Conservation (phyloP, 2,797 vertebrate genomes). For the Propithecus deckenii region DNA sequence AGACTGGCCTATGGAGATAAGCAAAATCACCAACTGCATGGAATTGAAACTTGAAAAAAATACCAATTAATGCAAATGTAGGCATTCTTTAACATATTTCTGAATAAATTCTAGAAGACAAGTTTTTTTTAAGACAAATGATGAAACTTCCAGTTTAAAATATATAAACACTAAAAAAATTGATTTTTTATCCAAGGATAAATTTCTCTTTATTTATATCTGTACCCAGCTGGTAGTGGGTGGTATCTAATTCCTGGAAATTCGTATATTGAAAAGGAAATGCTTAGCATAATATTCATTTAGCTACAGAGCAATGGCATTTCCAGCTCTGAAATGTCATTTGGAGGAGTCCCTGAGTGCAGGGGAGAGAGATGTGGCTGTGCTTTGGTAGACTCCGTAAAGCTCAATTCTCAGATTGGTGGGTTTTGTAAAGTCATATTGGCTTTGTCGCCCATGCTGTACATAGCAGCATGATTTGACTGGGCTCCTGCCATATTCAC, state of each 20-base stretch:
- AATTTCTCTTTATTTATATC: constrained; percentile 68
- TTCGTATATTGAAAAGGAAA: constrained; percentile 58
- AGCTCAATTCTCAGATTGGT: neutral
- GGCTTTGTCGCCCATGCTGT: neutral
- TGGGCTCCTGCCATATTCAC: neutral
- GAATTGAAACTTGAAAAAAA: constrained; percentile 42
- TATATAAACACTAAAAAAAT: constrained; percentile 50
- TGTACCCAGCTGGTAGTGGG: constrained; percentile 54
- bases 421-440: neutral
- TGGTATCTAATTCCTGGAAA: constrained; percentile 72
- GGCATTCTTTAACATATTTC: constrained; percentile 58
- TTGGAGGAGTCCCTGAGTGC: constrained; percentile 21
- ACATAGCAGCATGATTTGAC: neutral
- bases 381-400: neutral
- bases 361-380: neutral
- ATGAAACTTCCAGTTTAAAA: constrained; percentile 57
- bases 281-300: constrained; percentile 53
- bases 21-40: constrained; percentile 54
- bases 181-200: constrained; percentile 28
- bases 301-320: constrained; percentile 17
- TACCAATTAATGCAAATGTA: constrained; percentile 69
- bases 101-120: constrained; percentile 66
- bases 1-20: constrained; percentile 49
- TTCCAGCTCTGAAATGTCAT: constrained; percentile 52
- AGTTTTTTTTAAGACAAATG: constrained; percentile 25